A percentile compares a stretch with the other conserved stretches of the same genome.
These are phyloP conservation scores for Trichomycterus rosablanca DNA, from an alignment of 2,113 vertebrate species.

Conservation along the genomic window DNA sequence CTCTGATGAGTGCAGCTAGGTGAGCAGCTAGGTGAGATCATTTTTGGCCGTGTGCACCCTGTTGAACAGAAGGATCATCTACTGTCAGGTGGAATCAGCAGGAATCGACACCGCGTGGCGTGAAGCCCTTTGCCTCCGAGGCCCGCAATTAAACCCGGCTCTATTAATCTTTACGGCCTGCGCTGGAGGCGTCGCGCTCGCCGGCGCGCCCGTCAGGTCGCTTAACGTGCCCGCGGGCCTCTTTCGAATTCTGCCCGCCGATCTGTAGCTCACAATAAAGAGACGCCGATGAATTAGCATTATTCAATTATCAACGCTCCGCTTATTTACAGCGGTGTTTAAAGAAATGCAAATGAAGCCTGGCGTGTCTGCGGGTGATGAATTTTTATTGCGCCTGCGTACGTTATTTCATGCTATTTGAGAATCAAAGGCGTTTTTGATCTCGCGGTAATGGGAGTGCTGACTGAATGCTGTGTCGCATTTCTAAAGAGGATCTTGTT, in stretches of 20 bases:
- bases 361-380: constrained; percentile 49
- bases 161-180: constrained; percentile 62
- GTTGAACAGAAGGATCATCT: constrained; percentile 22
- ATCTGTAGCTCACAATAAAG: constrained; percentile 43
- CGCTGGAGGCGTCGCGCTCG: constrained; percentile 46
- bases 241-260: constrained; percentile 10
- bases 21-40: constrained; percentile 1
- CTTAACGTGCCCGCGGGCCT: constrained; percentile 50
- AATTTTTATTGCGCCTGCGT: constrained; percentile 52
- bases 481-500: constrained; percentile 40
- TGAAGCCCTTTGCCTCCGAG: constrained; percentile 47
- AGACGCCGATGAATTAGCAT: constrained; percentile 50
- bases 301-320: constrained; percentile 58
- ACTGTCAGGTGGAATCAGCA: constrained; percentile 52
- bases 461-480: constrained; percentile 29
- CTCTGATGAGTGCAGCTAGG: no score
- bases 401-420: constrained; percentile 58
- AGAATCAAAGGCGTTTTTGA: constrained; percentile 45
- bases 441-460: constrained; percentile 31
- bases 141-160: constrained; percentile 65
- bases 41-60: constrained; percentile 2
- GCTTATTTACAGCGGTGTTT: constrained; percentile 53
- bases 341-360: constrained; percentile 58
- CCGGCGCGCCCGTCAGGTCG: constrained; percentile 48
- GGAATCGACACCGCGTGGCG: constrained; percentile 40